phyloP scores from a whole-genome alignment of 1,140 invertebrate genomes.

The Drosophila punjabiensis region DNA sequence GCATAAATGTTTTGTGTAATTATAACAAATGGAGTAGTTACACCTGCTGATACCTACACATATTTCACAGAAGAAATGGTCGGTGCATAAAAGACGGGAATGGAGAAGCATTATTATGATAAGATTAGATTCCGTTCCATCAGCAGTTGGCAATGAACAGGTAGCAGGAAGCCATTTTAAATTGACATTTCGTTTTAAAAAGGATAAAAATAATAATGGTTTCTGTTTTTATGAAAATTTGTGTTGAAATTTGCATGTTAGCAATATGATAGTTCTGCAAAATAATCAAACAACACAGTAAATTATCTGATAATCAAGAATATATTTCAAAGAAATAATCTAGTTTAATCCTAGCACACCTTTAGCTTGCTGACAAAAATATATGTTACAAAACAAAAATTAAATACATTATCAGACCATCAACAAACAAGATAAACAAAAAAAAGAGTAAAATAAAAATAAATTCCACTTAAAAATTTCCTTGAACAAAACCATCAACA shows the following conservation, averaged over 20 bases:
- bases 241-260: not conserved
- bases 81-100: constrained; percentile 43
- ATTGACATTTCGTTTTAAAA: not conserved
- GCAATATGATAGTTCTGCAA: not conserved
- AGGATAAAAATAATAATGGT: not conserved
- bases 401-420: too few species aligned
- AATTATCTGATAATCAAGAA: too few species aligned
- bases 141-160: constrained; percentile 52
- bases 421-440: too few species aligned
- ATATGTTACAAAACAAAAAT: too few species aligned
- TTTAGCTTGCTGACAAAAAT: too few species aligned
- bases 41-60: constrained; percentile 49
- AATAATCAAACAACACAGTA: not conserved
- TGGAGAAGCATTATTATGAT: constrained; percentile 68
- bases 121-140: constrained; percentile 70
- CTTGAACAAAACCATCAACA: constrained; percentile 33
- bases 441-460: too few species aligned
- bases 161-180: constrained; percentile 45
- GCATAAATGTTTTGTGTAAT: constrained; percentile 72
- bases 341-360: too few species aligned
- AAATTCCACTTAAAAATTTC: not conserved
- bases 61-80: constrained; percentile 17
- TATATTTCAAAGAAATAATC: too few species aligned
- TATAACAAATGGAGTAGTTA: constrained; percentile 69
- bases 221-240: not conserved